phyloP scores from a whole-genome alignment of 2,113 vertebrate genomes.

The Calonectris borealis region DNA sequence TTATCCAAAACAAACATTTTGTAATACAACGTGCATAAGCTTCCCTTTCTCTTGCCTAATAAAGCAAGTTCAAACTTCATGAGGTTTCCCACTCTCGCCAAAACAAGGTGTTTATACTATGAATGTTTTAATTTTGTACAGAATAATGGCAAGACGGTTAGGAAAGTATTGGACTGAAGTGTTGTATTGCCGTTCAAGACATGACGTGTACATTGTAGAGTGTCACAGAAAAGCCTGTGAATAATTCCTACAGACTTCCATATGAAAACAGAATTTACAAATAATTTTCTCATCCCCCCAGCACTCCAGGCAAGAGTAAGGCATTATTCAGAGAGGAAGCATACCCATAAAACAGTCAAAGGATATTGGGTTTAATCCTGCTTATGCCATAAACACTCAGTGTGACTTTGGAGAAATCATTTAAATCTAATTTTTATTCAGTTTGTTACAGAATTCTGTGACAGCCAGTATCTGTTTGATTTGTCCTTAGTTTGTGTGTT shows the following conservation, averaged over 20 bases:
- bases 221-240: background rate
- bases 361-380: background rate
- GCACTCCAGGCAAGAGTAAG: background rate
- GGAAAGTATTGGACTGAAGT: background rate
- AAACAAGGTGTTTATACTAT: background rate
- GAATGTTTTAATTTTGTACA: background rate
- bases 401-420: background rate
- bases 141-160: background rate
- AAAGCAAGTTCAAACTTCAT: background rate
- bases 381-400: conserved; percentile 21
- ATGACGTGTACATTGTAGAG: background rate
- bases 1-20: background rate
- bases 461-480: conserved; percentile 15
- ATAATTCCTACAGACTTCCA: background rate
- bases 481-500: background rate
- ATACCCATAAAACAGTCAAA: background rate
- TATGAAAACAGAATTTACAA: background rate
- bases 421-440: background rate
- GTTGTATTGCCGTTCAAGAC: background rate
- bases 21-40: background rate
- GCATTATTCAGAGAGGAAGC: conserved; percentile 2
- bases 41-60: background rate
- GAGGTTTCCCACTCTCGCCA: background rate
- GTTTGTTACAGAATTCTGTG: background rate
- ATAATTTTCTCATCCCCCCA: background rate